These are phyloP conservation scores for Scatophagus argus DNA, from an alignment of 2,113 vertebrate genomes.

Conservation along the genomic window DNA sequence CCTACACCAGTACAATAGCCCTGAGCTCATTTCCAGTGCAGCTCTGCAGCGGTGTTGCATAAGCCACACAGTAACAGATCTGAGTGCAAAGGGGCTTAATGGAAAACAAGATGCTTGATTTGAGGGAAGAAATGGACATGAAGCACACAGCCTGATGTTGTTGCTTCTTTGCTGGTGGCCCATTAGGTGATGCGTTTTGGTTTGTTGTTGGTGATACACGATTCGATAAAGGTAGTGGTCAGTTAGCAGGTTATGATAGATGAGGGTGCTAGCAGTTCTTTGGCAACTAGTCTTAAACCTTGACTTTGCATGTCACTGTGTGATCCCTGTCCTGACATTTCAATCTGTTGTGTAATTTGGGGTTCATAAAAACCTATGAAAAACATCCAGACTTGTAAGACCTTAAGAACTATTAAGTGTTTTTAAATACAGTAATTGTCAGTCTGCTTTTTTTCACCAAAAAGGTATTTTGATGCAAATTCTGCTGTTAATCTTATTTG, in stretches of 20 bases:
- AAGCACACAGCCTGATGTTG: constrained; percentile 5
- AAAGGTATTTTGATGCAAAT: not conserved
- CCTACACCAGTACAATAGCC: constrained; percentile 75
- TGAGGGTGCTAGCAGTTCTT: not conserved
- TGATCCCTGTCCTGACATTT: not conserved
- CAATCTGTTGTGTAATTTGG: not conserved
- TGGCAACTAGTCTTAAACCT: not conserved
- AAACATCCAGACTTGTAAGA: not conserved
- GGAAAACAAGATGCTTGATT: constrained; percentile 64
- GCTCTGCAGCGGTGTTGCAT: constrained; percentile 56
- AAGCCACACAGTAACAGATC: constrained; percentile 52
- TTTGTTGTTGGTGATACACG: constrained; percentile 13
- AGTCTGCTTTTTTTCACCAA: not conserved
- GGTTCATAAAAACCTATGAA: not conserved
- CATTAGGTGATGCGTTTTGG: constrained; percentile 9
- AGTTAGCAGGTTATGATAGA: constrained; percentile 12
- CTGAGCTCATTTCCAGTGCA: constrained; percentile 79
- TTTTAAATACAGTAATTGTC: not conserved
- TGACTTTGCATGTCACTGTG: not conserved
- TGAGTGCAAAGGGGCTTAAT: constrained; percentile 59
- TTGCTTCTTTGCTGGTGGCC: constrained; percentile 4
- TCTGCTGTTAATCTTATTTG: constrained; percentile 22
- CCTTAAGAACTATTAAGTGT: not conserved
- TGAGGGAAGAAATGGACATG: constrained; percentile 36
- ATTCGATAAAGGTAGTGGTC: not conserved